Evolutionary conservation across 2,888 invertebrate genomes (phyloP).

Genomic region (Vanessa cardui): DNA sequence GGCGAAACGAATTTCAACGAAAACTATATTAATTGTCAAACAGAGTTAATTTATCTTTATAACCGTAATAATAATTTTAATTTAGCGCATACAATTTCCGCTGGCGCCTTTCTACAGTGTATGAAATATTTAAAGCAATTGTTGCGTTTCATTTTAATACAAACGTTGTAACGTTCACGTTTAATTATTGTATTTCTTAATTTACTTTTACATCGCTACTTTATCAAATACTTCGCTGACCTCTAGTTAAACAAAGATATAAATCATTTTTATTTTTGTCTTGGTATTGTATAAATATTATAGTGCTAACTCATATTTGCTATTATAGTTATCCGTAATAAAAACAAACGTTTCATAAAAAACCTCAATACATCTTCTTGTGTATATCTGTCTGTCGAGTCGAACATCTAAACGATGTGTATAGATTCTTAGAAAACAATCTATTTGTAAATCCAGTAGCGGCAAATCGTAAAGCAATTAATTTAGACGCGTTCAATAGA

Average conservation of each 20-base stretch:
- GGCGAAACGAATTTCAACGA: conserved; percentile 41
- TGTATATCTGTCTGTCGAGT: background rate
- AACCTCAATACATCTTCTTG: no score
- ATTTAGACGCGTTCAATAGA: conserved; percentile 39
- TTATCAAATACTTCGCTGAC: no score
- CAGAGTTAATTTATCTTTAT: conserved; percentile 28
- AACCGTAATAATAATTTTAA: conserved; percentile 13
- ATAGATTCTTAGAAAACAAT: conserved; percentile 26
- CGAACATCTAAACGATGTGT: background rate
- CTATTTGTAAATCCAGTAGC: conserved; percentile 29
- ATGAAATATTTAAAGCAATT: background rate
- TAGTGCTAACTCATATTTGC: no score
- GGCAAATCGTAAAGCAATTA: conserved; percentile 42
- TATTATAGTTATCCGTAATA: no score
- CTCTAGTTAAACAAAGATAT: no score
- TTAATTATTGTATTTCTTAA: no score
- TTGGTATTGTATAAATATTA: no score
- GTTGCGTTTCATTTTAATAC: background rate
- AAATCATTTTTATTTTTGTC: no score
- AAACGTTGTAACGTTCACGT: background rate
- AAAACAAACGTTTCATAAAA: no score
- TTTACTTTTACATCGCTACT: no score
- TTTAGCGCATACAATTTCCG: conserved; percentile 6
- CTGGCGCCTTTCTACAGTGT: background rate
- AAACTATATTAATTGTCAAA: conserved; percentile 40